A percentile compares a stretch with the other conserved stretches of the same genome.
Evolutionary conservation across 2,797 vertebrate genomes (phyloP).

Genomic region (Oceanodroma leucorhoa): DNA sequence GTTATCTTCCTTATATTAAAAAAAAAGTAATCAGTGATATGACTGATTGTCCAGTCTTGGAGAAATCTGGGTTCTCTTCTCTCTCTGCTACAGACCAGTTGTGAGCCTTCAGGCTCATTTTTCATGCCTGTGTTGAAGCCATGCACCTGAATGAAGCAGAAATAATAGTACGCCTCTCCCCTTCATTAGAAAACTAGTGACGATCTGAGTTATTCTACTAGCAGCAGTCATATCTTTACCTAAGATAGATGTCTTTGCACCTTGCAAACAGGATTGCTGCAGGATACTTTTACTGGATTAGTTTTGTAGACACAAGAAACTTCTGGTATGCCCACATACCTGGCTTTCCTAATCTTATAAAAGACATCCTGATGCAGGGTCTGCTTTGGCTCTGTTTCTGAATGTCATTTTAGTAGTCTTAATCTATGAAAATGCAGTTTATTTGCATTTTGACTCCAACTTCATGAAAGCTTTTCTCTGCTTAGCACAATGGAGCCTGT

Average conservation of each 20-base stretch:
- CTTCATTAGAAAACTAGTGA: neutral
- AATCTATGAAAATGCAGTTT: neutral
- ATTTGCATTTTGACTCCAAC: neutral
- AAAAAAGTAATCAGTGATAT: neutral
- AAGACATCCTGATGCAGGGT: neutral
- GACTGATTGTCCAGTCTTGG: neutral
- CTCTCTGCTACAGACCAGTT: neutral
- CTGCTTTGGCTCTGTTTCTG: neutral
- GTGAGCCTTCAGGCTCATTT: neutral
- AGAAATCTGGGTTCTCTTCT: neutral
- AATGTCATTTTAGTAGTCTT: neutral
- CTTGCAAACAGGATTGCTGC: neutral
- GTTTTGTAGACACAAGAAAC: neutral
- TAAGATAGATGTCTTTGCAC: neutral
- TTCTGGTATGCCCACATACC: rapidly evolving
- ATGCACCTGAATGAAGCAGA: neutral
- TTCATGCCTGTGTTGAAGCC: neutral
- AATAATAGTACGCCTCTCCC: neutral
- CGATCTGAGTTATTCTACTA: neutral
- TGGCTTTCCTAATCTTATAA: neutral
- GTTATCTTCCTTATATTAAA: neutral
- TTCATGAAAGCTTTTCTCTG: neutral
- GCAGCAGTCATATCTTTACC: neutral
- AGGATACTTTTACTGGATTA: neutral
- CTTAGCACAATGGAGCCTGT: neutral